These are phyloP conservation scores for Astyanax mexicanus DNA, from an alignment of 2,797 vertebrate genomes.

Conservation along the genomic window DNA sequence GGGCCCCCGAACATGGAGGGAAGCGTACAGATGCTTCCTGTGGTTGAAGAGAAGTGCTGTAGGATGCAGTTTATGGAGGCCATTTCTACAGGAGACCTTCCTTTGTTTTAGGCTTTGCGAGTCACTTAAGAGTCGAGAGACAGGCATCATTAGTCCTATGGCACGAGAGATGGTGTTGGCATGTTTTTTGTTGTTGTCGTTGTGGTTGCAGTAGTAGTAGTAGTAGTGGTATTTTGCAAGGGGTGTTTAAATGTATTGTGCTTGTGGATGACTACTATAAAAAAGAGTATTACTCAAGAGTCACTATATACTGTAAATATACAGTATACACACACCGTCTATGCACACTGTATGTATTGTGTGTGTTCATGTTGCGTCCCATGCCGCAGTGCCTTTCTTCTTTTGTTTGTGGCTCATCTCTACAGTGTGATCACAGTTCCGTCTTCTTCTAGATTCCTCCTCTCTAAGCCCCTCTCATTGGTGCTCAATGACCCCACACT, in stretches of 20 bases:
- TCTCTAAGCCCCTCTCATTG: conserved; percentile 74
- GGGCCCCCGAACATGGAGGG: conserved; percentile 32
- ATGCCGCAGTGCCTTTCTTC: conserved; percentile 16
- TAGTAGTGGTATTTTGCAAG: conserved; percentile 10
- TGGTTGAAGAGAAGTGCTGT: conserved; percentile 61
- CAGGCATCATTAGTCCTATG: conserved; percentile 60
- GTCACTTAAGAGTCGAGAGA: conserved; percentile 9
- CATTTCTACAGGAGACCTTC: conserved; percentile 8
- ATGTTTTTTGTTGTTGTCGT: neutral
- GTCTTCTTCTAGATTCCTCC: conserved; percentile 89
- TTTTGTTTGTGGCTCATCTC: conserved; percentile 30
- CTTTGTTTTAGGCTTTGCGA: conserved; percentile 10
- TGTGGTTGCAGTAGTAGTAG: too few relatives aligned
- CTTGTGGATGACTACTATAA: conserved; percentile 33
- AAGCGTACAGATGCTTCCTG: conserved; percentile 29
- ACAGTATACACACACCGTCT: conserved; percentile 21
- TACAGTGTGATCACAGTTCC: conserved; percentile 96
- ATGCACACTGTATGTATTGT: conserved; percentile 37
- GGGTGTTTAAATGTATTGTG: conserved; percentile 23
- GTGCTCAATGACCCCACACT: conserved; percentile 74
- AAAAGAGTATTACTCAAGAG: conserved; percentile 23
- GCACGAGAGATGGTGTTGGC: conserved; percentile 62
- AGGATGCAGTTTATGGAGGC: conserved; percentile 49
- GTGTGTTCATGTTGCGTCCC: conserved; percentile 44
- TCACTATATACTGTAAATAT: conserved; percentile 55